A percentile compares a stretch with the other conserved stretches of the same genome.
These are phyloP conservation scores for Ptychobarbus kaznakovi DNA, from an alignment of 2,797 vertebrate species.

Conservation along the genomic window DNA sequence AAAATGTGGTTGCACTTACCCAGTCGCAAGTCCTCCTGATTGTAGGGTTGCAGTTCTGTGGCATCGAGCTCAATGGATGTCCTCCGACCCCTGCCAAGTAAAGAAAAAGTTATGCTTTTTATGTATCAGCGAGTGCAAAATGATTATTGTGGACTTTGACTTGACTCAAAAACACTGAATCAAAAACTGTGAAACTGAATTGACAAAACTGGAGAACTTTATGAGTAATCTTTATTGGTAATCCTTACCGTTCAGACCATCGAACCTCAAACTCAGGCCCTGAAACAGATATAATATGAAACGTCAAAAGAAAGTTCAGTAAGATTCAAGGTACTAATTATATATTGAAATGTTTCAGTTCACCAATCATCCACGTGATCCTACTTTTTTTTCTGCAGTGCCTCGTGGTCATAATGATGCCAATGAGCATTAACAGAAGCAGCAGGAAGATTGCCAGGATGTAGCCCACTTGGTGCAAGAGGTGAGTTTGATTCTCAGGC, in stretches of 20 bases:
- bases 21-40: constrained; percentile 84
- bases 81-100: constrained; percentile 75
- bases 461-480: constrained; percentile 92
- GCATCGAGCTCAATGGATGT: constrained; percentile 80
- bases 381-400: constrained; percentile 85
- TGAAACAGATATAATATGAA: constrained; percentile 62
- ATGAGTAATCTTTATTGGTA: not conserved
- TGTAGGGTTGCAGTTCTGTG: constrained; percentile 80
- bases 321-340: not conserved
- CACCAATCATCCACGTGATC: constrained; percentile 15
- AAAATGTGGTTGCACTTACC: constrained; percentile 72
- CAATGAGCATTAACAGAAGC: constrained; percentile 83
- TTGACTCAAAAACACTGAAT: not conserved
- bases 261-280: constrained; percentile 81
- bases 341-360: not conserved
- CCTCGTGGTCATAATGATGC: constrained; percentile 81
- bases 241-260: constrained; percentile 80
- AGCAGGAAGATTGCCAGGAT: constrained; percentile 89
- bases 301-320: constrained; percentile 11
- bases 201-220: not conserved
- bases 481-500: constrained; percentile 85
- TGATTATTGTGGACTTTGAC: not conserved
- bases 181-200: not conserved
- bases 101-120: not conserved
- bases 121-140: not conserved